Base-by-base conservation (phyloP, 1,140 invertebrate genomes). In the Cyclina sinensis region DNA sequence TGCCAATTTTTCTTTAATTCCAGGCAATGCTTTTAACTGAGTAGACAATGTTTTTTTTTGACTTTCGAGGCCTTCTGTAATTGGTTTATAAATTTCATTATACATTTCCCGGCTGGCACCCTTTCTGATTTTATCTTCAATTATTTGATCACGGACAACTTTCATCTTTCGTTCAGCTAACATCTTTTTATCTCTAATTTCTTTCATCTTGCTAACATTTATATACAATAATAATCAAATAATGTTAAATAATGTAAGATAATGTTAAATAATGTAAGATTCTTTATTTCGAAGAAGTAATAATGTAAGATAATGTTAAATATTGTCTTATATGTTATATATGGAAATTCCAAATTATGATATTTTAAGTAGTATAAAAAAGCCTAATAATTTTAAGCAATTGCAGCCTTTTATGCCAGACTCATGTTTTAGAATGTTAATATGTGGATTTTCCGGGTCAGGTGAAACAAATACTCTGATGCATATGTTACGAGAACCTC, bases 401-500 rank as follows among this genome's bases (percentile, higher is more conserved):
- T 18, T 54, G 7, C 21, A 54, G 7, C 9, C 7, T 54, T 54
- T 54, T 54, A 54, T 54, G 51, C 51, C 51, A 18, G 21, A 54
- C 7, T 18, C 7, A 54, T 7, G 7, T 12, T 54, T 54, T 18
- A 18, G 51, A 18, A 7, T 54, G 7, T 54, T 12, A 43, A 54
- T 54, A 12, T 54, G 51, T 54, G 51, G 21, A 12, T 54, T n/a
- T 7, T 54, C 51, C 51, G 51, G 51, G 3, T 54, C 51, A 12
- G 51, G 51, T n/a, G 21, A 54, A 18, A 54, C 5, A 7, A 18
- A 54, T 54, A n/a, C 51, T 54, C 21, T 54, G 51, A 54, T 54
- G 21, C 51, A 54, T 18, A 54, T 54, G 43, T 43, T 43, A 7
- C 21, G 7, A 54, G 86, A 86, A 30, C 81, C 88, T 35, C 80